Evolutionary conservation across 1,140 invertebrate species (phyloP).

Genomic region (Pseudomyrmex concolor): DNA sequence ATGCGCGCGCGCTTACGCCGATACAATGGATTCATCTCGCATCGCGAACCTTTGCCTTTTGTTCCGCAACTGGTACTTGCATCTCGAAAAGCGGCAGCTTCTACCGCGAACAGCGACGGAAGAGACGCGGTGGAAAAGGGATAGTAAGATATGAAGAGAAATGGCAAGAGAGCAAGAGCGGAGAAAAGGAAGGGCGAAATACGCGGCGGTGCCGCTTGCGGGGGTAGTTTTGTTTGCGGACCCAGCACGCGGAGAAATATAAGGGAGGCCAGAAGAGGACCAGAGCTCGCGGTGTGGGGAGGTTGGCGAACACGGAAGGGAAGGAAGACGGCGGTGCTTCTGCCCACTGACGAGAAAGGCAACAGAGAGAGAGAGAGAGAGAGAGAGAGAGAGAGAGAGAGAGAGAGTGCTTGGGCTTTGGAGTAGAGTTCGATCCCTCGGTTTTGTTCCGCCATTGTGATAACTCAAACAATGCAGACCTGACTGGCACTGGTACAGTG

Average conservation of each 20-base stretch:
- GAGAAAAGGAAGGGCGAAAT: slow-evolving; percentile 4
- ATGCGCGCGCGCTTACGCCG: slow-evolving; percentile 23
- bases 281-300: slow-evolving; percentile 33
- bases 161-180: neutral
- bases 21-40: slow-evolving; percentile 69
- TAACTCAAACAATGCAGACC: slow-evolving; percentile 81
- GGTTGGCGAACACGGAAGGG: slow-evolving; percentile 31
- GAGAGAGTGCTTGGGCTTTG: slow-evolving; percentile 61
- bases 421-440: slow-evolving; percentile 80
- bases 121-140: slow-evolving; percentile 10
- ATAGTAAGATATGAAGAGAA: slow-evolving; percentile 1
- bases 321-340: slow-evolving; percentile 37
- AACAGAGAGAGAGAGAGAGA: too few species aligned
- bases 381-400: slow-evolving; percentile 27
- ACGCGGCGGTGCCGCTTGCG: slow-evolving; percentile 20
- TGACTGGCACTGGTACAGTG: slow-evolving; percentile 63
- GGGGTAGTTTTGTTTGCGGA: slow-evolving; percentile 66
- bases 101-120: slow-evolving; percentile 59
- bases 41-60: slow-evolving; percentile 68
- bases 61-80: slow-evolving; percentile 62
- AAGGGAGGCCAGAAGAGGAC: slow-evolving; percentile 9
- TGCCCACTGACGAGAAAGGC: neutral
- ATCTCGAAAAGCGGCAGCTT: slow-evolving; percentile 67
- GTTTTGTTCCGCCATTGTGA: slow-evolving; percentile 82
- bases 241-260: slow-evolving; percentile 1